A percentile compares a stretch with the other conserved stretches of the same genome.
These are phyloP conservation scores for Thera obeliscata DNA, from an alignment of 2,888 invertebrate species.

Conservation along the genomic window DNA sequence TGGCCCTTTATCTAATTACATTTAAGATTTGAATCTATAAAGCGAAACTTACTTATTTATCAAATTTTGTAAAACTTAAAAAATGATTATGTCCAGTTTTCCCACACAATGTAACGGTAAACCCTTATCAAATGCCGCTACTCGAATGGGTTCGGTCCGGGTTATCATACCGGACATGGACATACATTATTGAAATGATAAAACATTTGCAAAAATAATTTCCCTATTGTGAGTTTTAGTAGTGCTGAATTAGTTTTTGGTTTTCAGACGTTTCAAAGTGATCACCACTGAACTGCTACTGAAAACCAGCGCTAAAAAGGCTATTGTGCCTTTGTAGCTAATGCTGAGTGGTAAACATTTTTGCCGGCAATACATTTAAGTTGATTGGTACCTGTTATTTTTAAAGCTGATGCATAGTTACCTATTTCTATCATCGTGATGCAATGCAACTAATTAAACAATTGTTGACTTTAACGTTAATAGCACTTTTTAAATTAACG, in stretches of 20 bases:
- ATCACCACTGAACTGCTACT: neutral
- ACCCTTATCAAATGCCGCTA: conserved; percentile 22
- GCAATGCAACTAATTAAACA: too few species aligned
- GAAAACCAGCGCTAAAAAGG: too few species aligned
- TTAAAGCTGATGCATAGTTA: too few species aligned
- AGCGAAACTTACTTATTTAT: neutral
- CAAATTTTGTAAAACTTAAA: neutral
- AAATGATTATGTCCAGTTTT: conserved; percentile 17
- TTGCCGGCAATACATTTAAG: too few species aligned
- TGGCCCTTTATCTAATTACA: too few species aligned
- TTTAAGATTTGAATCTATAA: too few species aligned
- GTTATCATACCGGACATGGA: conserved; percentile 49
- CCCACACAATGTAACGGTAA: neutral
- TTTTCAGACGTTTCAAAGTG: neutral
- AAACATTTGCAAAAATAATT: conserved; percentile 21
- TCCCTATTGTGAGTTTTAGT: neutral
- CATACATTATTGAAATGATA: conserved; percentile 38
- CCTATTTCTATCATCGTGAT: too few species aligned
- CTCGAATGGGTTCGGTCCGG: conserved; percentile 27
- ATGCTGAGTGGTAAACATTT: too few species aligned
- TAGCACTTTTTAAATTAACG: too few species aligned
- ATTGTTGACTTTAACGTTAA: too few species aligned
- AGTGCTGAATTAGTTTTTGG: neutral
- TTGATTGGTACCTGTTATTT: too few species aligned
- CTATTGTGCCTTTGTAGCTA: too few species aligned